Evolutionary conservation across 2,888 invertebrate genomes (phyloP), one percentile per base, ranked within the genome.

Genomic region (Drosophila pseudotalamancana): DNA sequence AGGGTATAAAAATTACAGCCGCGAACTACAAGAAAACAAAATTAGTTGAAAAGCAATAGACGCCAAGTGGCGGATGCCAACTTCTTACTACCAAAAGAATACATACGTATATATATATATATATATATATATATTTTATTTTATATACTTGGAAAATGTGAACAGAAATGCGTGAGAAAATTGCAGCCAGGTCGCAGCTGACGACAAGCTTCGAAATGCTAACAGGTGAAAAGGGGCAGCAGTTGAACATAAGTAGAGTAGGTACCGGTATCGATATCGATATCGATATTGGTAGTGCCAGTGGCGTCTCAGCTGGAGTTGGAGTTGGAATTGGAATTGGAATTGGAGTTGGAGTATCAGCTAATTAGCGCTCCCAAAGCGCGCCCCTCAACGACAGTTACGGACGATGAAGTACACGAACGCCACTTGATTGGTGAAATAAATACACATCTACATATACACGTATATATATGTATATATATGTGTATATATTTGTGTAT

Each of bases 21-120:
- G 54, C 84, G 59, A 86, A 68, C 65, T 77, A 84, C 82, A 81
- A 81, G 82, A 84, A 84, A 87, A 87, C 87, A 71, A 77, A 81
- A 87, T 87, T 84, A 81, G 85, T 81, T 73, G 69, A 77, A 72
- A 68, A 77, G 77, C 77, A 69, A 75, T 72, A 77, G 73, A 80
- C 77, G 65, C 64, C 72, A 76, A 76, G 72, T 69, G 81, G 71
- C 81, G 85, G 87, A 81, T 87, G 73, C 70, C 64, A 62, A 60
- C 79, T 68, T 56, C 69, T 62, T 65, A 68, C 54, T 18, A 29
- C 32, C 56, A 48, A 40, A 34, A 46, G 18, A 42, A 27, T 34
- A 51, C 1, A 55, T 16, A n/a, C 4, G 14, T 5, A 32, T 8
- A 40, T n/a, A 34, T 19, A 62, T 12, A 34, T 11, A 32, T n/a